Evolutionary conservation across 2,888 invertebrate species (phyloP), one percentile per base, ranked within the genome.

Genomic region (Macrophya alboannulata): DNA sequence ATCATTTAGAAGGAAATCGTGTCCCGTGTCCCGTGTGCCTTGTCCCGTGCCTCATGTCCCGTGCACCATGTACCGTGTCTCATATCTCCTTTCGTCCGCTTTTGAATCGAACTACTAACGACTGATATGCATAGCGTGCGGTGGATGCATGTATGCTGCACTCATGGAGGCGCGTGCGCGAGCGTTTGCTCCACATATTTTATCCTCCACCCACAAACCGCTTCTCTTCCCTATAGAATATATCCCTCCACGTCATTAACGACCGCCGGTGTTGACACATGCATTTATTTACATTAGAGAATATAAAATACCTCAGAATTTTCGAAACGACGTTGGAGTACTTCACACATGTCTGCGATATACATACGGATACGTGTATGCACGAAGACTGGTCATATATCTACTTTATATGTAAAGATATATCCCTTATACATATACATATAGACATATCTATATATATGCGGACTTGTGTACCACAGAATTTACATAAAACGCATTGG

Each of bases 221-320:
- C 51, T 77, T 77, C 51, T 45, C 31, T 77, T 55, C 55, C 31
- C 15, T 25, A n/a, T 21, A 17, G 74, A 21, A 48, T 77, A 48
- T 77, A 15, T 51, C 31, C 25, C 77, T 17, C 81, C 9, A 48
- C 62, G 62, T 81, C 81, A 81, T 81, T 81, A 81, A 81, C 81
- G 81, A 81, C 51, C 62, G 25, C 81, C 83, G 21, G 40, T 77
- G 62, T 77, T 68, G 84, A 68, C 72, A 68, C 79, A 86, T 51
- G 86, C 87, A 87, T 88, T 88, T 90, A 90, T 90, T 90, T 90
- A 89, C 86, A 86, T 87, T 88, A 86, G 87, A 86, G 87, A 83
- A 79, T 86, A 85, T 48, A 85, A 74, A 87, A 89, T 84, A 86
- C 84, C 85, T 79, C 83, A 84, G 84, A 85, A 87, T 77, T 31